Evolutionary conservation across 1,140 invertebrate genomes (phyloP).

Genomic region (Plectus sambesii): DNA sequence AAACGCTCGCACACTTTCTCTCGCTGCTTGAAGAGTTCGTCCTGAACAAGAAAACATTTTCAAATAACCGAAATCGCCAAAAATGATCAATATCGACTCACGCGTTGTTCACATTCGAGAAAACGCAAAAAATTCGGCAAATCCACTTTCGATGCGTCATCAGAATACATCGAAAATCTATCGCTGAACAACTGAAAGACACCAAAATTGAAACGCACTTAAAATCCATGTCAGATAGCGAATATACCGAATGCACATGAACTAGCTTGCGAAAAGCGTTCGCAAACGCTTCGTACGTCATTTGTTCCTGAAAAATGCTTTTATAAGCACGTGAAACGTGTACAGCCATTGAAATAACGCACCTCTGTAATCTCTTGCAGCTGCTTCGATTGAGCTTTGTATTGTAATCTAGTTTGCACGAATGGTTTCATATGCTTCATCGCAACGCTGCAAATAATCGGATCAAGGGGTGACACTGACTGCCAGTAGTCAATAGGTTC

Average conservation of each 20-base stretch:
- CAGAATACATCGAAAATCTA: slow-evolving; percentile 1
- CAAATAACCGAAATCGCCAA: slow-evolving; percentile 8
- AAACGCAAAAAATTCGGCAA: slow-evolving; percentile 22
- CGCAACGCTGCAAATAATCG: slow-evolving; percentile 27
- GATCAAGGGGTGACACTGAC: too few relatives aligned
- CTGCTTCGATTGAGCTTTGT: slow-evolving; percentile 37
- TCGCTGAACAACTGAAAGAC: neutral
- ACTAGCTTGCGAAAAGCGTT: neutral
- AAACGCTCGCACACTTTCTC: slow-evolving; percentile 26
- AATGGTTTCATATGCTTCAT: slow-evolving; percentile 45
- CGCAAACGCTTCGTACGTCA: neutral
- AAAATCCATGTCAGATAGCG: neutral
- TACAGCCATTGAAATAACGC: neutral
- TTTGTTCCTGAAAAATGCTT: neutral
- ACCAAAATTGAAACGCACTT: neutral
- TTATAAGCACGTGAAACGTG: neutral
- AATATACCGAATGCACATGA: neutral
- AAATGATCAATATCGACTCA: too few relatives aligned
- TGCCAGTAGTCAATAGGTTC: too few relatives aligned
- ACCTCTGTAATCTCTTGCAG: slow-evolving; percentile 41
- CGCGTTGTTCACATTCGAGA: slow-evolving; percentile 19
- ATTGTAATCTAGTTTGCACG: slow-evolving; percentile 41
- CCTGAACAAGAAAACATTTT: slow-evolving; percentile 20
- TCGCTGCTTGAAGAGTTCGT: slow-evolving; percentile 15
- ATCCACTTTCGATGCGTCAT: slow-evolving; percentile 12